phyloP scores from a whole-genome alignment of 1,140 invertebrate genomes.

The Drosophila grimshawi region DNA sequence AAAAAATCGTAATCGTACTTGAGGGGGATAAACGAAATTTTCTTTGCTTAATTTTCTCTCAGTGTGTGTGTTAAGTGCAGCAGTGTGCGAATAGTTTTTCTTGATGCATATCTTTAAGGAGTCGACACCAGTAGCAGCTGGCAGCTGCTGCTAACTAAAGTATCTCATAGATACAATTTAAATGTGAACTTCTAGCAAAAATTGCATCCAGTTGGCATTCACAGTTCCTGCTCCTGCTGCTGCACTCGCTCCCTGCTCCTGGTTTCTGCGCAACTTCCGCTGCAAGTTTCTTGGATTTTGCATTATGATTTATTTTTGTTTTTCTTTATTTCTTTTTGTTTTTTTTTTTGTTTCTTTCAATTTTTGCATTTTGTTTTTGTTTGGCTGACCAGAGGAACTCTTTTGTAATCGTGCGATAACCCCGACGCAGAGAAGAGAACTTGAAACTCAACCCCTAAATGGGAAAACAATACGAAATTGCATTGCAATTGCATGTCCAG shows the following conservation, averaged over 20 bases:
- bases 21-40: no score
- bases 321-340: conserved; percentile 11
- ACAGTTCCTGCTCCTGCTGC: not conserved
- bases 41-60: conserved; percentile 1
- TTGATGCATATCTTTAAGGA: conserved; percentile 12
- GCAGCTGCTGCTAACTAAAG: conserved; percentile 51
- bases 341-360: conserved; percentile 15
- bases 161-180: conserved; percentile 76
- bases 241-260: conserved; percentile 1
- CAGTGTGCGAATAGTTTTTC: not conserved
- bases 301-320: conserved; percentile 20
- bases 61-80: not conserved
- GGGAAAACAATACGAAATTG: conserved; percentile 73
- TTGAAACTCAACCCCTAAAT: conserved; percentile 77
- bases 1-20: no score
- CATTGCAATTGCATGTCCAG: conserved; percentile 80
- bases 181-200: conserved; percentile 28
- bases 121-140: conserved; percentile 21
- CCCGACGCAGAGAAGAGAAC: conserved; percentile 64
- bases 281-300: conserved; percentile 59
- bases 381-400: conserved; percentile 73
- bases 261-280: conserved; percentile 65
- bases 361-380: conserved; percentile 5
- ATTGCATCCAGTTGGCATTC: conserved; percentile 21
- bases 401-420: conserved; percentile 80